phyloP scores from a whole-genome alignment of 2,113 vertebrate genomes.

The Oreochromis spilurus region DNA sequence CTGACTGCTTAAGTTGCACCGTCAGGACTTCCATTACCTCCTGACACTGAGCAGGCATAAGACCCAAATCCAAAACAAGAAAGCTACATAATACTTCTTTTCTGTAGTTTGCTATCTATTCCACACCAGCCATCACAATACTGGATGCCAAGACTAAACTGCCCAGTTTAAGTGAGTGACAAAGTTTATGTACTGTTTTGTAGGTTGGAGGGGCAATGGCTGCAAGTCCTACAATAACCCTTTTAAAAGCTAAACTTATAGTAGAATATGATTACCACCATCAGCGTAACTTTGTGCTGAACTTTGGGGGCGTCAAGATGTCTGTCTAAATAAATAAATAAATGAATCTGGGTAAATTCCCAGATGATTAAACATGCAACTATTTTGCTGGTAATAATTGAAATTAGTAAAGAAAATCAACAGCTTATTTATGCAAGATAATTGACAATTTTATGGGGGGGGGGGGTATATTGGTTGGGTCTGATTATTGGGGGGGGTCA shows the following conservation, averaged over 20 bases:
- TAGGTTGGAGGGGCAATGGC: neutral
- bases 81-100: neutral
- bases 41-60: neutral
- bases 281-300: too few species aligned
- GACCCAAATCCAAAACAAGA: neutral
- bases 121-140: neutral
- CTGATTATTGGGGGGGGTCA: too few species aligned
- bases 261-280: neutral
- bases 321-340: too few species aligned
- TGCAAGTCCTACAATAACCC: neutral
- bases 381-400: too few species aligned
- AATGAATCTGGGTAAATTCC: too few species aligned
- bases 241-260: neutral
- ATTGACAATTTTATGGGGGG: too few species aligned
- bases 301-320: too few species aligned
- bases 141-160: neutral
- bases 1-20: neutral
- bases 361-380: too few species aligned
- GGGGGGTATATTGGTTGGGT: too few species aligned
- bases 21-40: neutral
- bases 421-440: too few species aligned
- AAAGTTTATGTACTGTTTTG: neutral
- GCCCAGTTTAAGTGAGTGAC: neutral
- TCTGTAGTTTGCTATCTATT: neutral
- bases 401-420: too few species aligned